A percentile compares a stretch with the other conserved stretches of the same genome.
Conservation (phyloP, 1,140 invertebrate genomes). For the Tetramorium simillimum region DNA sequence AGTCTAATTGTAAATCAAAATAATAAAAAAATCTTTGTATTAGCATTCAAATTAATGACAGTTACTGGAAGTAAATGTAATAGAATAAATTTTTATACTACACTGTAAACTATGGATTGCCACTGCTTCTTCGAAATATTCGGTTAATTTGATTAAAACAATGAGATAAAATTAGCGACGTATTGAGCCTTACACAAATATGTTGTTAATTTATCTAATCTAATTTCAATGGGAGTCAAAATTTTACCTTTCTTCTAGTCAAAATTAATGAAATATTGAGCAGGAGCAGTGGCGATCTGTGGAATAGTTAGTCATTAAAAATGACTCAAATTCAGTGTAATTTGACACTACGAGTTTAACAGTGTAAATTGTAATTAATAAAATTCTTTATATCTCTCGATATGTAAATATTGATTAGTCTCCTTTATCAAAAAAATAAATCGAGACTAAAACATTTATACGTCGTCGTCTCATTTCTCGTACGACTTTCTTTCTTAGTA, state of each 20-base stretch:
- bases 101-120: background rate
- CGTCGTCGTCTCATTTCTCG: background rate
- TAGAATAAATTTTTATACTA: background rate
- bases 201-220: too few species aligned
- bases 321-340: too few species aligned
- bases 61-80: background rate
- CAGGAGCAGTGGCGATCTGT: too few species aligned
- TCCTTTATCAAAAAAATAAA: background rate
- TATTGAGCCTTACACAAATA: too few species aligned
- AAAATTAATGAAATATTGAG: too few species aligned
- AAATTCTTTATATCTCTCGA: background rate
- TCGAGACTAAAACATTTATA: background rate
- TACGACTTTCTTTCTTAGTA: background rate
- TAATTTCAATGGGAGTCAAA: too few species aligned
- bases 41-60: background rate
- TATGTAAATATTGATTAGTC: background rate
- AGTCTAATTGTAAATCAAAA: background rate
- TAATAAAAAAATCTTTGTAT: background rate
- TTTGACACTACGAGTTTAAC: too few species aligned
- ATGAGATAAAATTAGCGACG: too few species aligned
- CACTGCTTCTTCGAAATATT: too few species aligned
- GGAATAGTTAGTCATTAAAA: too few species aligned
- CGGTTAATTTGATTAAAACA: too few species aligned
- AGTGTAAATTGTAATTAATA: background rate
- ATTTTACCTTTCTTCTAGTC: too few species aligned